These are phyloP conservation scores for Platynereis dumerilii DNA, from an alignment of 2,888 invertebrate species.

Conservation along the genomic window DNA sequence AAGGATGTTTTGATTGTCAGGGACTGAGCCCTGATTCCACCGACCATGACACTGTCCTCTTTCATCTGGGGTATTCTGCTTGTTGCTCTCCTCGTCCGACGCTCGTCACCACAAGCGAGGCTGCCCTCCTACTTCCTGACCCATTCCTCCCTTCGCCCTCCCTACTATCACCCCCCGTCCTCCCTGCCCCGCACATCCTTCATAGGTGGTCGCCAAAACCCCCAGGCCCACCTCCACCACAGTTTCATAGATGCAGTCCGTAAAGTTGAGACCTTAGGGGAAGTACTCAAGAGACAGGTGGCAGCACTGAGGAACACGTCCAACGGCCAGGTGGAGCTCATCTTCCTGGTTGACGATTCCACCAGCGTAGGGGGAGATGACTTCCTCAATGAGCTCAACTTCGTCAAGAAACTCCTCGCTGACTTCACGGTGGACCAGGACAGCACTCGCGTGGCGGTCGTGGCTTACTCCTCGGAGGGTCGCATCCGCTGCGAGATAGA, in stretches of 20 bases:
- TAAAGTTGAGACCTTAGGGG: slow-evolving; percentile 69
- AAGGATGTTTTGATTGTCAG: too few relatives aligned
- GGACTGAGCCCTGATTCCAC: too few relatives aligned
- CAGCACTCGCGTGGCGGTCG: slow-evolving; percentile 71
- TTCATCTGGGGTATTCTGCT: too few relatives aligned
- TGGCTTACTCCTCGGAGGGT: slow-evolving; percentile 73
- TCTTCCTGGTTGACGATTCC: slow-evolving; percentile 76
- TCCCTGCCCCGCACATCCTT: too few relatives aligned
- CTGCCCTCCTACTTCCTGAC: too few relatives aligned
- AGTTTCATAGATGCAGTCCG: slow-evolving; percentile 37
- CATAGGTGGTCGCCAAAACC: too few relatives aligned
- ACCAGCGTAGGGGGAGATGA: slow-evolving; percentile 73
- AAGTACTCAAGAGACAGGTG: slow-evolving; percentile 68
- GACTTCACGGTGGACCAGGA: slow-evolving; percentile 72
- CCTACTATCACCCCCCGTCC: too few relatives aligned
- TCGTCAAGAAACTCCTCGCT: slow-evolving; percentile 69
- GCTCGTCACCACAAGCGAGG: too few relatives aligned
- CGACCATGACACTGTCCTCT: too few relatives aligned
- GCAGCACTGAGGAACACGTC: slow-evolving; percentile 62
- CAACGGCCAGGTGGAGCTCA: slow-evolving; percentile 68
- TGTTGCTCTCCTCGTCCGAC: too few relatives aligned
- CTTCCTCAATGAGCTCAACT: slow-evolving; percentile 73
- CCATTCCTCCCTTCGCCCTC: too few relatives aligned
- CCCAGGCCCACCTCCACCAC: too few relatives aligned
- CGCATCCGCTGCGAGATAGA: slow-evolving; percentile 69